Evolutionary conservation across 2,888 invertebrate genomes (phyloP), one percentile per base, ranked within the genome.

Genomic region (Ophion ventricosus): DNA sequence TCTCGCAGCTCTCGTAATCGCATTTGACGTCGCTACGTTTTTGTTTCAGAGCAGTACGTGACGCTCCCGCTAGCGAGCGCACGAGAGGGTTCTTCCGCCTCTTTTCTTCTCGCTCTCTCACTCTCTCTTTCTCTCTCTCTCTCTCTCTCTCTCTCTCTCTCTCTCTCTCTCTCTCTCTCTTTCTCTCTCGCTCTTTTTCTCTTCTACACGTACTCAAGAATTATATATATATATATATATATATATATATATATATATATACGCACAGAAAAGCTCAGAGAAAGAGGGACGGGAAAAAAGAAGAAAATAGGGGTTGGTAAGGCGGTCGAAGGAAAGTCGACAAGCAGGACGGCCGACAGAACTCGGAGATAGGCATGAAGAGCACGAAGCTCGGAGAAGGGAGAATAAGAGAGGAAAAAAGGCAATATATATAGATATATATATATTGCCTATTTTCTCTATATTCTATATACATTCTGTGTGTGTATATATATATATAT

Each of bases 11-110:
- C 90, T 92, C 89, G 92, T 92, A 93, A 93, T 93, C 92, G 91
- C 91, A 93, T 93, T 92, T 93, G 92, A 92, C 92, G 92, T 92
- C 91, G 92, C 92, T 92, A 92, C 92, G 92, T 93, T 93, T 92
- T 93, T 93, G 92, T 93, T 93, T 93, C 92, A 92, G 92, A 91
- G 91, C 91, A 90, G 92, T 92, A 92, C 92, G 92, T 92, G 92
- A 92, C 92, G 92, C 92, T 92, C 91, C 91, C 92, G 90, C 90
- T 89, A 66, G 80, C 82, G 82, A 84, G 79, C 72, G 78, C 69
- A 76, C 89, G 88, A 89, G 88, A 90, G 90, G 90, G 90, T 40
- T 69, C 54, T 54, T 26, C 54, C 29, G 17, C 69, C 77, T 67
- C 73, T 59, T 61, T 56, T 59, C 43, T 17, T 70, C 63, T 26